Evolutionary conservation across 2,888 invertebrate genomes (phyloP).

Genomic region (Keiferia lycopersicella): DNA sequence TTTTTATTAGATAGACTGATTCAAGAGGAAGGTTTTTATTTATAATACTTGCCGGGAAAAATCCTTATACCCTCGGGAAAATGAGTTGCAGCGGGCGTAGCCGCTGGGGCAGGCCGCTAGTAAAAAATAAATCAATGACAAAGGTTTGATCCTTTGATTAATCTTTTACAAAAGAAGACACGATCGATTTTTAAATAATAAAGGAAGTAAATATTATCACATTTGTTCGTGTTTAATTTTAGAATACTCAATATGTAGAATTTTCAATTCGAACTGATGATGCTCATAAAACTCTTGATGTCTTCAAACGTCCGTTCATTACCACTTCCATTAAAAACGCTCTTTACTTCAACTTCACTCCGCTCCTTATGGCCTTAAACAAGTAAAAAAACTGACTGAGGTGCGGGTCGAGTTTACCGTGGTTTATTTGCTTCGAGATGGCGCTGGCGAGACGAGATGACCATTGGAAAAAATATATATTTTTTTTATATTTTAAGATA

Average conservation of each 20-base stretch:
- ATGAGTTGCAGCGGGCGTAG: too few relatives aligned
- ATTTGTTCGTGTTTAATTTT: not conserved
- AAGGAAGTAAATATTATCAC: not conserved
- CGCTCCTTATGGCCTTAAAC: not conserved
- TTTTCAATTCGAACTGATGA: not conserved
- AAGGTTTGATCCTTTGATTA: too few relatives aligned
- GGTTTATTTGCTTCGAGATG: not conserved
- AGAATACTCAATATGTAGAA: not conserved
- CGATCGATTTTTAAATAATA: too few relatives aligned
- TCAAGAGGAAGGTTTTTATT: too few relatives aligned
- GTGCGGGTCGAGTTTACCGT: not conserved
- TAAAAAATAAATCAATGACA: too few relatives aligned
- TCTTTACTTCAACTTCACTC: not conserved
- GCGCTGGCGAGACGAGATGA: not conserved
- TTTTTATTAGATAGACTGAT: too few relatives aligned
- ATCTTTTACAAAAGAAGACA: too few relatives aligned
- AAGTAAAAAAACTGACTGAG: not conserved
- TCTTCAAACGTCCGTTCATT: not conserved
- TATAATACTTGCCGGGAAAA: too few relatives aligned
- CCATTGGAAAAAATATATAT: not conserved
- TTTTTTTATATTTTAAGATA: too few relatives aligned
- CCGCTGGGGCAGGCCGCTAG: too few relatives aligned
- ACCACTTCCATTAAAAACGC: not conserved
- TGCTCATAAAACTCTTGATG: not conserved
- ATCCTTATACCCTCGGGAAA: too few relatives aligned